Evolutionary conservation across 2,797 vertebrate genomes (phyloP).

Genomic region (Halcyon smyrnensis): DNA sequence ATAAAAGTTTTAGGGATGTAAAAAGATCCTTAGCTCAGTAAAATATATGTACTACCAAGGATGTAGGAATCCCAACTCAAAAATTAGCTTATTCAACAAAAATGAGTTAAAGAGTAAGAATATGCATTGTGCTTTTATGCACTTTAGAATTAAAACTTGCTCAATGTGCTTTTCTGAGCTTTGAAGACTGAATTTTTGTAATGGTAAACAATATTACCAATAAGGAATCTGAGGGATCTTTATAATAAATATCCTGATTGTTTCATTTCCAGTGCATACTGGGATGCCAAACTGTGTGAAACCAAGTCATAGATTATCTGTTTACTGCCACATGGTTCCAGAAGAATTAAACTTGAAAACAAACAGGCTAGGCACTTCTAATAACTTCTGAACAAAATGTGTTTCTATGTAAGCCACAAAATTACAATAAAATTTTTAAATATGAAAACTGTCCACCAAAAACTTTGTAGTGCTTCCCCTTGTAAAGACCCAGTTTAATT

Average conservation of each 20-base stretch:
- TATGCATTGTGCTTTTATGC: neutral
- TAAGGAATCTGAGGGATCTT: constrained; percentile 75
- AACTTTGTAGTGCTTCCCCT: neutral
- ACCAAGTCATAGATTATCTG: constrained; percentile 81
- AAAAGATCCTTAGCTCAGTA: neutral
- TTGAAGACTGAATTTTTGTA: constrained; percentile 8
- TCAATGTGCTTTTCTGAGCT: neutral
- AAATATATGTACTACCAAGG: neutral
- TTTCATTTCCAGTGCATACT: constrained; percentile 60
- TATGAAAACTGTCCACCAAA: neutral
- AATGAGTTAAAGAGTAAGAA: constrained; percentile 2
- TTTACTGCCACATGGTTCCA: constrained; percentile 19
- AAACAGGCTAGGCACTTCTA: neutral
- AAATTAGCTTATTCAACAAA: neutral
- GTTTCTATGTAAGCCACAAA: constrained; percentile 6
- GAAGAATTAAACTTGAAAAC: constrained; percentile 43
- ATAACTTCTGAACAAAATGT: constrained; percentile 14
- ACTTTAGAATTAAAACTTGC: constrained; percentile 28
- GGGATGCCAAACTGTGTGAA: constrained; percentile 79
- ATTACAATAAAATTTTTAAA: neutral
- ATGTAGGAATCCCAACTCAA: neutral
- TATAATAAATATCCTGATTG: constrained; percentile 59
- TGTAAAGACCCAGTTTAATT: neutral
- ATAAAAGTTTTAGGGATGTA: neutral
- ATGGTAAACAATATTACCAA: constrained; percentile 48